A percentile compares a stretch with the other conserved stretches of the same genome.
phyloP scores from a whole-genome alignment of 2,888 invertebrate genomes.

The Serripes groenlandicus region DNA sequence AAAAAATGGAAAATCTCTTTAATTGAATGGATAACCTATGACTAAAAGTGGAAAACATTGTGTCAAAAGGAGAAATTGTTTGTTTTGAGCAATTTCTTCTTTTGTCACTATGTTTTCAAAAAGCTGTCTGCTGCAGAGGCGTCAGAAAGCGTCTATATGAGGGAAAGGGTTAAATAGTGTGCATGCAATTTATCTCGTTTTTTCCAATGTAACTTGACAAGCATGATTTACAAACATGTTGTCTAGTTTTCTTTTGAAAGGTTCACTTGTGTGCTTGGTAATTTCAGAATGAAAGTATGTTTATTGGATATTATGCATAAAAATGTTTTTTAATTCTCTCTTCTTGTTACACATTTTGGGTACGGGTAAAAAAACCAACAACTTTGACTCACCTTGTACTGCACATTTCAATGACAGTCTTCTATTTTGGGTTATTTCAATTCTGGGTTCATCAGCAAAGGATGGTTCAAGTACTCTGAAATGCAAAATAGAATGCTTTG shows the following conservation, averaged over 20 bases:
- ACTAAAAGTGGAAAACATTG: neutral
- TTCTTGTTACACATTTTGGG: too few species aligned
- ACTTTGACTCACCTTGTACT: constrained; percentile 44
- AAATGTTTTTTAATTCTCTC: too few species aligned
- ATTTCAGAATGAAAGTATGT: too few species aligned
- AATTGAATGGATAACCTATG: neutral
- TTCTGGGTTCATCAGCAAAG: constrained; percentile 49
- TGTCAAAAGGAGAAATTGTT: neutral
- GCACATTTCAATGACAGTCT: constrained; percentile 61
- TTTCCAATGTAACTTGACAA: too few species aligned
- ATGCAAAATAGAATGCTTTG: too few species aligned
- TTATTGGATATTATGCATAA: too few species aligned
- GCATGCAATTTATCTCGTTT: too few species aligned
- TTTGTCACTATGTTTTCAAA: neutral
- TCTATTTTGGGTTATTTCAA: constrained; percentile 39
- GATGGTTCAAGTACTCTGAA: constrained; percentile 28
- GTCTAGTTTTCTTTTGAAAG: too few species aligned
- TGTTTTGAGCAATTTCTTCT: too few species aligned
- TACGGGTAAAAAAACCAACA: neutral
- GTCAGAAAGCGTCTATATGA: neutral
- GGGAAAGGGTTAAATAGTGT: neutral
- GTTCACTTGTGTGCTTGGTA: too few species aligned
- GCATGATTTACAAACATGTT: too few species aligned
- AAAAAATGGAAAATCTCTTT: neutral
- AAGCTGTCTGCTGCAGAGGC: neutral